These are phyloP conservation scores for Reticulitermes lucifugus DNA, from an alignment of 2,888 invertebrate species.

Conservation along the genomic window DNA sequence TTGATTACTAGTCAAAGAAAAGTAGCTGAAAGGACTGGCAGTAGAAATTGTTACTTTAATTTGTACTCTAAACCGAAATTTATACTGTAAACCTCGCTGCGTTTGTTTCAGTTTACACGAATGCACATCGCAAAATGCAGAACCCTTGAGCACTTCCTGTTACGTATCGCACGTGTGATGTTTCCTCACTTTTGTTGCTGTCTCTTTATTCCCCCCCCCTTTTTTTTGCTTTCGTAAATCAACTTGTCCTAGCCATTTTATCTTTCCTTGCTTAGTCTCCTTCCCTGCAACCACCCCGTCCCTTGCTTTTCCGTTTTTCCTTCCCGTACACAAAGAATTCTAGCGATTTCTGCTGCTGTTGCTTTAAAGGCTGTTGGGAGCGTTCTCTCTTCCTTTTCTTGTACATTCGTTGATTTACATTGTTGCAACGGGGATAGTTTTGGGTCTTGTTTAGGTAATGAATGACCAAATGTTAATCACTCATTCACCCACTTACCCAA, in stretches of 20 bases:
- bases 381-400: background rate
- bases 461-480: too few species aligned
- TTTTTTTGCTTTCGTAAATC: conserved; percentile 18
- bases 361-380: background rate
- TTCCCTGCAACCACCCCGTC: background rate
- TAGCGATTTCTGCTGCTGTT: background rate
- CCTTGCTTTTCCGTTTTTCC: conserved; percentile 10
- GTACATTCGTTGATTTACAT: background rate
- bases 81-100: background rate
- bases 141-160: background rate
- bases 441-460: background rate
- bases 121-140: background rate
- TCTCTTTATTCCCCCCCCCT: background rate
- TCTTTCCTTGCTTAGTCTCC: background rate
- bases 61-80: background rate
- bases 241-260: conserved; percentile 13
- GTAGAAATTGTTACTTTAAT: background rate
- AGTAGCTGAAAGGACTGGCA: background rate
- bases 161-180: background rate
- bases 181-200: conserved; percentile 1
- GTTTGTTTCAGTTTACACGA: background rate
- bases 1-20: background rate
- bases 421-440: background rate
- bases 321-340: conserved; percentile 6
- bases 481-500: too few species aligned